phyloP scores from a whole-genome alignment of 2,113 vertebrate genomes.

The Oplegnathus fasciatus region DNA sequence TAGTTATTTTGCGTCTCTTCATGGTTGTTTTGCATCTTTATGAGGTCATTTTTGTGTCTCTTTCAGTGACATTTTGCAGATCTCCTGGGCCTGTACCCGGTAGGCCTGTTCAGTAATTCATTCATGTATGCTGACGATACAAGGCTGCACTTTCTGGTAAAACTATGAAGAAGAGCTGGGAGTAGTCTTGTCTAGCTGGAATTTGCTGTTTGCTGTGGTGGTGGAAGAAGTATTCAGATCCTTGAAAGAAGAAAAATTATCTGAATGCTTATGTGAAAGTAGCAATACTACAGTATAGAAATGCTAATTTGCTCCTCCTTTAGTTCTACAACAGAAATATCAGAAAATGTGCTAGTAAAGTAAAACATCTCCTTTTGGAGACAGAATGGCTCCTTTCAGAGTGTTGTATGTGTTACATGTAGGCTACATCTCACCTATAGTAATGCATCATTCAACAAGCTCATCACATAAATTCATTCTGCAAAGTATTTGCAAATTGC shows the following conservation, averaged over 20 bases:
- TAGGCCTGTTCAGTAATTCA: not conserved
- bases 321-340: not conserved
- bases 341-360: not conserved
- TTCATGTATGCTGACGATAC: slow-evolving; percentile 5
- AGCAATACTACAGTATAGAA: not conserved
- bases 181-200: not conserved
- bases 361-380: too few species aligned
- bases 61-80: not conserved
- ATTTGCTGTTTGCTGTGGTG: not conserved
- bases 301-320: too few species aligned
- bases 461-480: too few species aligned
- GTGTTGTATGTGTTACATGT: too few species aligned
- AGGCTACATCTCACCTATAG: too few species aligned
- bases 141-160: not conserved
- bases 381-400: too few species aligned
- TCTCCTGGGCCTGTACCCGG: not conserved
- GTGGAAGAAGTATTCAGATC: not conserved
- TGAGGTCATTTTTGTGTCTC: not conserved
- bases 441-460: not conserved
- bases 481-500: too few species aligned
- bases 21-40: not conserved
- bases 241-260: not conserved
- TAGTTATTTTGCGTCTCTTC: not conserved
- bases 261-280: not conserved
- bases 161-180: not conserved